Evolutionary conservation across 1,140 invertebrate genomes (phyloP).

Genomic region (Drosophila sechellia): DNA sequence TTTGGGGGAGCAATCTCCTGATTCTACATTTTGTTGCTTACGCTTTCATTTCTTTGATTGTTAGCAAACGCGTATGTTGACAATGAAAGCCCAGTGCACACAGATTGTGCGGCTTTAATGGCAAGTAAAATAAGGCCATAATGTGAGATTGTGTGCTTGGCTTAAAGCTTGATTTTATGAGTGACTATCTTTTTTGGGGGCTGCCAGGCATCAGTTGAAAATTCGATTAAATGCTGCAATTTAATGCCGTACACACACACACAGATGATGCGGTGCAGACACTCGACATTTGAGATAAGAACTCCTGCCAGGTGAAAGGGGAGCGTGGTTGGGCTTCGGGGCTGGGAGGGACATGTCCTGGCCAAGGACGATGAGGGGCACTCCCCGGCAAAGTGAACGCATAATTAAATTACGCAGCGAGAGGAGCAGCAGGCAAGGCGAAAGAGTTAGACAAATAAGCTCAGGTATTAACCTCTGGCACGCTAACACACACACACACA

Average conservation of each 20-base stretch:
- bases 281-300: constrained; percentile 72
- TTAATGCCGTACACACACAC: constrained; percentile 59
- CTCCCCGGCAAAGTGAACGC: constrained; percentile 77
- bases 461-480: constrained; percentile 84
- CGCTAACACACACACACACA: constrained; percentile 56
- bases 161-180: constrained; percentile 63
- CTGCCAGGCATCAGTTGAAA: constrained; percentile 55
- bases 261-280: constrained; percentile 53
- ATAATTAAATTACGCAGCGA: constrained; percentile 84
- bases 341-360: background rate
- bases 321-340: background rate
- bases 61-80: too few species aligned
- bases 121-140: background rate
- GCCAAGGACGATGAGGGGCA: constrained; percentile 11
- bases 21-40: background rate
- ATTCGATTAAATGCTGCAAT: constrained; percentile 81
- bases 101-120: background rate
- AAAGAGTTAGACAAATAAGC: constrained; percentile 85
- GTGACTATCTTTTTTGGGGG: constrained; percentile 21
- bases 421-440: constrained; percentile 50
- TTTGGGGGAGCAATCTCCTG: background rate
- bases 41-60: background rate
- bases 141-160: constrained; percentile 8
- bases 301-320: constrained; percentile 16
- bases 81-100: too few species aligned